A percentile compares a stretch with the other conserved stretches of the same genome.
Evolutionary conservation across 2,888 invertebrate genomes (phyloP).

Genomic region (Mesoligia furuncula): DNA sequence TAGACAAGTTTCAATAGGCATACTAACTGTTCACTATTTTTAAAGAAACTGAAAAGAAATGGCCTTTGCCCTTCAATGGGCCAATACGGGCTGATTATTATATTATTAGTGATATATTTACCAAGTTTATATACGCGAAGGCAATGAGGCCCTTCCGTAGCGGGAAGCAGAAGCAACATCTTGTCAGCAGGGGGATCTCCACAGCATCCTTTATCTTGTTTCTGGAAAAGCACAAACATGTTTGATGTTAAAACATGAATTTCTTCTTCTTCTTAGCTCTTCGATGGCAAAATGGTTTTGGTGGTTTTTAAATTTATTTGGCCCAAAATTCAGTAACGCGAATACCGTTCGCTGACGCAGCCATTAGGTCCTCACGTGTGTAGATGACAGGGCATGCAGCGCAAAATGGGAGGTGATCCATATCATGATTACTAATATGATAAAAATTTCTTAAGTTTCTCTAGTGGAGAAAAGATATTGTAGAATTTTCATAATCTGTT

Average conservation of each 20-base stretch:
- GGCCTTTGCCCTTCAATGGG: neutral
- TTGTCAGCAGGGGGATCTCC: slow-evolving; percentile 85
- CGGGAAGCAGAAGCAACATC: slow-evolving; percentile 88
- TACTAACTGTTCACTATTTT: neutral
- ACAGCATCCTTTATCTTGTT: slow-evolving; percentile 83
- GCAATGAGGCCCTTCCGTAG: slow-evolving; percentile 84
- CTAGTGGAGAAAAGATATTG: no score
- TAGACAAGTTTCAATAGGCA: slow-evolving; percentile 1
- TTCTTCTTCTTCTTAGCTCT: neutral
- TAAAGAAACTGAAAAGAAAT: neutral
- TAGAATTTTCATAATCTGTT: no score
- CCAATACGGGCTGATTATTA: neutral
- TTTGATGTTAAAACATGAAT: neutral
- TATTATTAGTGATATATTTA: slow-evolving; percentile 65
- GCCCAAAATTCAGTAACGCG: neutral
- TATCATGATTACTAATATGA: neutral
- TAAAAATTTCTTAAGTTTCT: neutral
- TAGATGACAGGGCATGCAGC: no score
- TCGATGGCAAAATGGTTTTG: no score
- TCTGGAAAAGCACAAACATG: slow-evolving; percentile 73
- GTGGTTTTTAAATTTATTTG: neutral
- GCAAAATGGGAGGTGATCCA: neutral
- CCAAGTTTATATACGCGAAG: slow-evolving; percentile 85
- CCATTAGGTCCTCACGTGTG: neutral
- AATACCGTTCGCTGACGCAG: neutral